These are phyloP conservation scores for Plodia interpunctella DNA, from an alignment of 1,140 invertebrate species.

Conservation along the genomic window DNA sequence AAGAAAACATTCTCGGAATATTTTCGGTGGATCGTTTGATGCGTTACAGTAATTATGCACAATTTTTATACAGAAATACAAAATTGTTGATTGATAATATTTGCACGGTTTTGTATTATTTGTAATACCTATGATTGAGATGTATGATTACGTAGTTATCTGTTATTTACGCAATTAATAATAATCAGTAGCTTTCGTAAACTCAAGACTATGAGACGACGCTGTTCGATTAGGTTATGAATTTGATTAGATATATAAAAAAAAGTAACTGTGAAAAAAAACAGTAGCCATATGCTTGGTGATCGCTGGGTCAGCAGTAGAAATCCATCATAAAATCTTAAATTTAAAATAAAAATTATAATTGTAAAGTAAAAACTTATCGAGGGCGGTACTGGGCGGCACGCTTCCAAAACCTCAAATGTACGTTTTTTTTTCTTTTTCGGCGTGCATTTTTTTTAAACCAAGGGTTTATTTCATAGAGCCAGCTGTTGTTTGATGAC, in stretches of 20 bases:
- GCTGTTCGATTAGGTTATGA: no score
- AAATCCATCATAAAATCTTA: conserved; percentile 17
- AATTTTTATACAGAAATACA: no score
- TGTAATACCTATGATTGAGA: neutral
- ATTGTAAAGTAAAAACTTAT: conserved; percentile 43
- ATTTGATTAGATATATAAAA: no score
- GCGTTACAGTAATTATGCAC: neutral
- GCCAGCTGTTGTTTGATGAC: conserved; percentile 68
- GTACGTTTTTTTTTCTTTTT: conserved; percentile 45
- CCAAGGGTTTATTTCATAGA: conserved; percentile 9
- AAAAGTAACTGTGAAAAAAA: no score
- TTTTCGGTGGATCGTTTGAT: neutral
- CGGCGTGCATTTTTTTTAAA: conserved; percentile 20
- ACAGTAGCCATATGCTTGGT: conserved; percentile 30
- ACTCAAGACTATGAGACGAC: no score
- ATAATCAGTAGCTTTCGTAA: no score
- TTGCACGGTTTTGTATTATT: neutral
- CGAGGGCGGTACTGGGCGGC: conserved; percentile 56
- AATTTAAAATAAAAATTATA: conserved; percentile 20
- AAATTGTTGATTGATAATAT: neutral
- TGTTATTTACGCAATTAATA: no score
- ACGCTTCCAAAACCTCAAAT: conserved; percentile 52
- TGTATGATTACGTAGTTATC: neutral
- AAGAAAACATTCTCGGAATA: conserved; percentile 16
- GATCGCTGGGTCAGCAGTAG: conserved; percentile 28